phyloP scores from a whole-genome alignment of 1,140 invertebrate species.

The Zaprionus africanus region DNA sequence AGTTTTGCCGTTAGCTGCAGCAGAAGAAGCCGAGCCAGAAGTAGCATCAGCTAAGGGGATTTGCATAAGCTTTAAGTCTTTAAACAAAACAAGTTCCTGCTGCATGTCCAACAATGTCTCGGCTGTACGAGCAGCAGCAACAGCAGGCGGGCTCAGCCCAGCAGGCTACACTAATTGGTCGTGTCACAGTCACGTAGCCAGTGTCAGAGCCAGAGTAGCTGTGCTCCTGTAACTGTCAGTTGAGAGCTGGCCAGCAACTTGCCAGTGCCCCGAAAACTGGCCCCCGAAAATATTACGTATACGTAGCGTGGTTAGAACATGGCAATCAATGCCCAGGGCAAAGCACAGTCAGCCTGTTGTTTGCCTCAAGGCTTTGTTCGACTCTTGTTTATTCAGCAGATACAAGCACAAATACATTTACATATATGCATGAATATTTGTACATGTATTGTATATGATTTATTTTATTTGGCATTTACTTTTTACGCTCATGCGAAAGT shows the following conservation, averaged over 20 bases:
- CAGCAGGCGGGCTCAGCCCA: constrained; percentile 11
- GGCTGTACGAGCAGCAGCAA: constrained; percentile 20
- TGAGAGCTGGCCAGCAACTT: constrained; percentile 1
- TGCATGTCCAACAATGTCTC: constrained; percentile 15
- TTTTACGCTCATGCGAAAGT: constrained; percentile 70
- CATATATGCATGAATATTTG: constrained; percentile 27
- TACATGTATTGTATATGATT: constrained; percentile 48
- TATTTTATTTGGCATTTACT: constrained; percentile 76
- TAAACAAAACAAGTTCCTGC: constrained; percentile 34
- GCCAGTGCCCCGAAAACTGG: not conserved
- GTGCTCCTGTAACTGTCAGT: constrained; percentile 35
- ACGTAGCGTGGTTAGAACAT: constrained; percentile 30
- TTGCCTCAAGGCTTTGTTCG: constrained; percentile 37
- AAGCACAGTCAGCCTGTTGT: constrained; percentile 27
- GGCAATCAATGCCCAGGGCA: constrained; percentile 42
- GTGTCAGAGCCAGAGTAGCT: constrained; percentile 11
- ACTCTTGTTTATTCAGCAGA: constrained; percentile 38
- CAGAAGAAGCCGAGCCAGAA: no score
- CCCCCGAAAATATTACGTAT: constrained; percentile 38
- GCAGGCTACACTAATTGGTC: constrained; percentile 73
- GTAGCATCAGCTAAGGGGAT: constrained; percentile 6
- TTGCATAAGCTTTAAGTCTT: constrained; percentile 72
- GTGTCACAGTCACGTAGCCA: constrained; percentile 73
- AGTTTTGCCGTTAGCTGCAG: constrained; percentile 23
- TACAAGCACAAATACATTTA: not conserved